Evolutionary conservation across 2,113 vertebrate species (phyloP).

Genomic region (Xerus inauris): DNA sequence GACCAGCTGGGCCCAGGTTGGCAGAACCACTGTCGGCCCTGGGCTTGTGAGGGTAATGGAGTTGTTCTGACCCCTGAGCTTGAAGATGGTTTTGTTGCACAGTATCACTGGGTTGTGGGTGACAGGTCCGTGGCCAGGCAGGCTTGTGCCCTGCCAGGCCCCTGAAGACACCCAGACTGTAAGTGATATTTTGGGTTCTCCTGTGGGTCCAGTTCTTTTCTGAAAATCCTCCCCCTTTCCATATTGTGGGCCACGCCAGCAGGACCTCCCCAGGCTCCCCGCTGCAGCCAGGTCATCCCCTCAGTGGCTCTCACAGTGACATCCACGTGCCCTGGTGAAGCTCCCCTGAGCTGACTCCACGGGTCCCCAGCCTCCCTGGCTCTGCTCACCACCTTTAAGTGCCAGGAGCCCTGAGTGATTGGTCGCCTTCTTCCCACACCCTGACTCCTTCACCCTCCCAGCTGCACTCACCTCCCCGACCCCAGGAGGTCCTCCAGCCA

Average conservation of each 20-base stretch:
- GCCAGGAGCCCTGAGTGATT: not conserved
- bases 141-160: not conserved
- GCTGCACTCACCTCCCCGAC: too few species aligned
- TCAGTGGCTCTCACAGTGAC: too few species aligned
- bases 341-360: too few species aligned
- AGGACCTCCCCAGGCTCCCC: not conserved
- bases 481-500: too few species aligned
- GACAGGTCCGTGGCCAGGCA: not conserved
- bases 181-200: not conserved
- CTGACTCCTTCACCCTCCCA: not conserved
- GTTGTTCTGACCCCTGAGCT: too few species aligned
- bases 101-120: not conserved
- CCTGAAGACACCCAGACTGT: too few species aligned
- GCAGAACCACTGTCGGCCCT: not conserved
- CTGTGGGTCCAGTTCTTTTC: not conserved
- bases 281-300: too few species aligned
- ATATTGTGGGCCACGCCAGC: fast-evolving
- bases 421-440: not conserved
- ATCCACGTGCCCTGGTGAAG: too few species aligned
- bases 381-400: too few species aligned
- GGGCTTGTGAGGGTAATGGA: not conserved
- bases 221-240: not conserved
- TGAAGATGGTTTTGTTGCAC: fast-evolving
- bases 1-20: not conserved
- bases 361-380: not conserved